Base-by-base conservation (phyloP, 2,888 invertebrate species). In the Eledona agricola region DNA sequence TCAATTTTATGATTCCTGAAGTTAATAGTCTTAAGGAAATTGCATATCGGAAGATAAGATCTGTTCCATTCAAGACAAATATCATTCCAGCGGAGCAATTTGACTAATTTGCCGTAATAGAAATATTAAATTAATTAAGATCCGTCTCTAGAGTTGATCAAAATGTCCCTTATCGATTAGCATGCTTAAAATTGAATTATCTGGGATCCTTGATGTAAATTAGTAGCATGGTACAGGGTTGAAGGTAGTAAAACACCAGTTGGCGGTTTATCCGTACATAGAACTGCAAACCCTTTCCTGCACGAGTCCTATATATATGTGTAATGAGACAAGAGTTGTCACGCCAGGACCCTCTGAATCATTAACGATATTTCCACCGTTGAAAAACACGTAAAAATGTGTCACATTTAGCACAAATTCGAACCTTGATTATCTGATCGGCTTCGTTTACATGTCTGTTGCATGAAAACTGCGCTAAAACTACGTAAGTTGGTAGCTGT, bases 271-370 rank as follows among this genome's bases (percentile, higher is more conserved):
- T 34, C 32, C 45, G 23, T 10, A 34, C 17, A 32, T 7, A 15
- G 29, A 46, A 35, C 16, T 46, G 34, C 46, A 45, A 16, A 9
- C 34, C 34, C 26, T 25, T 13, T 29, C 28, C 28, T 45, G 32
- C 45, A 38, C 2, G 17, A 11, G 17, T 26, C 32, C 35, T 23
- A 46, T 46, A 46, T n/a, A n/a, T 46, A 46, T 46, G 34, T 34
- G 11, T 46, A 46, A 46, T 46, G 46, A 46, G 46, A 46, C 46
- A 46, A 46, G 46, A 35, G 46, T 46, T 46, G 28, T 42, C 29
- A 42, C 17, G 20, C 20, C 6, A 19, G 34, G 9, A 51, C 35
- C 43, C 17, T 43, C 35, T 51, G 43, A 43, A 51, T 51, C 15
- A 43, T 51, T 51, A 22, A 37, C 5, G 23, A 19, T 3, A 42